These are phyloP conservation scores for Eurois occulta DNA, from an alignment of 2,888 invertebrate species.

Conservation along the genomic window DNA sequence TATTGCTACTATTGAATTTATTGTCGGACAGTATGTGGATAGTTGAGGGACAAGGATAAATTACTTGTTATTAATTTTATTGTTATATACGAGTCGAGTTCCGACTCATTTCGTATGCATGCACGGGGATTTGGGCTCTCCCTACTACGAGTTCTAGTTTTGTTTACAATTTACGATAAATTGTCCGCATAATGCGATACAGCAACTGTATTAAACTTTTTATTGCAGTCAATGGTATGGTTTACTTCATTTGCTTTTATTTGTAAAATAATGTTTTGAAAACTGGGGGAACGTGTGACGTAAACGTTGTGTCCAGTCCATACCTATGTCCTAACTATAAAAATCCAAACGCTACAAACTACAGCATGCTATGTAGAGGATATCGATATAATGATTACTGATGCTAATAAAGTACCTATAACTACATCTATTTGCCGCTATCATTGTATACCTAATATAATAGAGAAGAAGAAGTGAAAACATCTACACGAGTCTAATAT, in stretches of 20 bases:
- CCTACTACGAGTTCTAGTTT: constrained; percentile 58
- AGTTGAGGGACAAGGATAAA: constrained; percentile 75
- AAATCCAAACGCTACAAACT: constrained; percentile 83
- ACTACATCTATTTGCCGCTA: constrained; percentile 76
- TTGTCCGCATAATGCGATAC: constrained; percentile 40
- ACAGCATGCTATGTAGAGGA: constrained; percentile 81
- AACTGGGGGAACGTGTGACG: constrained; percentile 6
- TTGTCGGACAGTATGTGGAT: constrained; percentile 67
- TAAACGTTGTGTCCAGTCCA: constrained; percentile 77
- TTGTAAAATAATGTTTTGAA: constrained; percentile 9
- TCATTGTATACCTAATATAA: constrained; percentile 71
- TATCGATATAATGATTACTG: constrained; percentile 72
- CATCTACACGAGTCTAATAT: constrained; percentile 72
- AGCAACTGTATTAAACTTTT: constrained; percentile 50
- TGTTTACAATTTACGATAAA: constrained; percentile 56
- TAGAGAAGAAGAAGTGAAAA: constrained; percentile 76
- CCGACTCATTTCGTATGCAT: constrained; percentile 75
- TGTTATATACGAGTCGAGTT: constrained; percentile 69
- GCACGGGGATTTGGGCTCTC: constrained; percentile 67
- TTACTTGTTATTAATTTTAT: constrained; percentile 80
- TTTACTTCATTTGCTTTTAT: constrained; percentile 17
- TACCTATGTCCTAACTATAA: constrained; percentile 82
- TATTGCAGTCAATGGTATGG: constrained; percentile 42
- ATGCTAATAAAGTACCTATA: constrained; percentile 67
- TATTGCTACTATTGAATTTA: constrained; percentile 62